Evolutionary conservation across 1,140 invertebrate genomes (phyloP), one percentile per base, ranked within the genome.

Genomic region (Anadara kagoshimensis): DNA sequence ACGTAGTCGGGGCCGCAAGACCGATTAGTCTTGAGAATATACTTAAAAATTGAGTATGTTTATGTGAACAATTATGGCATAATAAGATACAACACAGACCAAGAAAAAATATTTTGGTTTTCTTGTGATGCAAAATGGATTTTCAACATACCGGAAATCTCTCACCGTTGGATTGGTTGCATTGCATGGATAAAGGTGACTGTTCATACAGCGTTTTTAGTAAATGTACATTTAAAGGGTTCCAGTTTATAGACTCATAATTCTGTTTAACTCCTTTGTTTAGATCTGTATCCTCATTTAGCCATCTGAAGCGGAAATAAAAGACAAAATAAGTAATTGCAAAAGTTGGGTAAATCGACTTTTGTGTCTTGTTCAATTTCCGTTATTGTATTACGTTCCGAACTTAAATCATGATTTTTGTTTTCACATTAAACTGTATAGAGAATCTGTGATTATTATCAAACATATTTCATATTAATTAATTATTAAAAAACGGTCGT

Each of bases 161-260:
- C 62, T 92, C 91, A 16, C 97, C 97, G 81, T 94, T 93, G 4
- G 95, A 97, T 83, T 93, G 93, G 89, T 98, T 98, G 86, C 97
- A 99, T 85, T 98, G 96, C 95, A 98, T 97, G 59, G 96, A 96
- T 57, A 99, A 91, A 24, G 96, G 94, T 2, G 96, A 93, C 77
- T 94, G 92, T n/a, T 92, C 91, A 85, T 97, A 98, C 16, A 98
- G 91, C 64, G 93, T 91, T 36, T 93, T 90, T 36, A 98, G 89
- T 18, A 96, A 90, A 54, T 92, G 89, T 0, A 93, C 91, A 24
- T 94, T 92, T 51, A 95, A 90, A 59, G 93, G 93, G 11, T 92
- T 96, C 97, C 97, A 98, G 20, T 93, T 89, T 58, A 98, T 95
- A 4, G 93, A 90, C 49, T 93, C 89, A 85, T 97, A 98, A 89